Base-by-base conservation (phyloP, 2,888 invertebrate genomes). In the Pollenia amentaria region DNA sequence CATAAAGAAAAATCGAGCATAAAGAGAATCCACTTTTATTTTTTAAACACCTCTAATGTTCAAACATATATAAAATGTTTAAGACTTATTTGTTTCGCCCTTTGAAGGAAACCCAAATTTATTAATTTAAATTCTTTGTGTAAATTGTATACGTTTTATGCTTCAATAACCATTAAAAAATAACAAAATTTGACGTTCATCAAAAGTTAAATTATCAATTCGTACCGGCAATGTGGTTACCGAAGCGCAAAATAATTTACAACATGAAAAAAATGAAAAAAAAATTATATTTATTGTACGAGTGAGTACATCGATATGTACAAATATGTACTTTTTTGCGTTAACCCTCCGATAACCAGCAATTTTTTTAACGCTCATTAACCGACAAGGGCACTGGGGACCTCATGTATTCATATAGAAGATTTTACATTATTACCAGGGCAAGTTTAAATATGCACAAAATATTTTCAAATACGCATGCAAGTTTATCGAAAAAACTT, bases 111-210 rank as follows among this genome's bases (percentile, higher is more conserved):
- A 60, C 10, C 6, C 16, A 62, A 42, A 62, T 42, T 29, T 38
- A 57, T 29, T 57, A 38, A 38, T 57, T 10, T 12, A 64, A 42
- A 42, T 42, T 42, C 64, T n/a, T 57, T 18, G 16, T 18, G 44
- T 21, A 65, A 65, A 44, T 65, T n/a, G 42, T 65, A 18, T 46
- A 14, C 18, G 6, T 65, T 12, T 44, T 18, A 65, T 42, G 42
- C 64, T 65, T 65, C 64, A 65, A 14, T 65, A 65, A 65, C 18
- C 62, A 65, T 29, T 12, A 18, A 44, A 64, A 64, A 42, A 42
- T 14, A 38, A 60, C 57, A 60, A 40, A 14, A 1, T 16, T 11
- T 40, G 8, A 40, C 62, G 40, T n/a, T 38, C 42, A 62, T 42
- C 62, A 29, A 62, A 3, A 42, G 40, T 42, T 62, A 11, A 42